phyloP scores from a whole-genome alignment of 2,888 invertebrate genomes.

The Synergus umbraculus region DNA sequence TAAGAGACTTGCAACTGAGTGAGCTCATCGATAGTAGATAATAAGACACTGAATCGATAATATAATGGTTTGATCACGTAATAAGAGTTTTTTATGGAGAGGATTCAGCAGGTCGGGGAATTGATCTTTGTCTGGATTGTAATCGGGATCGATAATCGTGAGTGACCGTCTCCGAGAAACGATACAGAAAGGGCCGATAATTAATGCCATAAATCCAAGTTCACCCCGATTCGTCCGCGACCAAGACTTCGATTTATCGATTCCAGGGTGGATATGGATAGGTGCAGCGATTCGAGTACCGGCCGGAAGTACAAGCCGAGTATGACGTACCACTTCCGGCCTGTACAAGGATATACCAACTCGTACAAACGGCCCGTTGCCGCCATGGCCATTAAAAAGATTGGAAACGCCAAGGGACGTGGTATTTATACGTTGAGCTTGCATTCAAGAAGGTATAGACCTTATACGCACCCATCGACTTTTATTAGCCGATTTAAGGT shows the following conservation, averaged over 20 bases:
- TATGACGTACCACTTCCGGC: constrained; percentile 72
- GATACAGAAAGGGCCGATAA: constrained; percentile 54
- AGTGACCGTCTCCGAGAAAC: constrained; percentile 29
- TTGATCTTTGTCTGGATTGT: constrained; percentile 24
- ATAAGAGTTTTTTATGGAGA: background rate
- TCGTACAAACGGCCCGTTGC: constrained; percentile 53
- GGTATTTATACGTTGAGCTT: constrained; percentile 57
- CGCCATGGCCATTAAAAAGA: constrained; percentile 57
- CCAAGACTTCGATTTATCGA: constrained; percentile 64
- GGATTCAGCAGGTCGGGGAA: constrained; percentile 7
- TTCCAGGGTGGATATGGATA: constrained; percentile 58
- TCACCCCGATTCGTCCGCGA: constrained; percentile 53
- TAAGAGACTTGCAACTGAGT: background rate
- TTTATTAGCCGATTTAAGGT: constrained; percentile 31
- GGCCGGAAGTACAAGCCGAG: constrained; percentile 68
- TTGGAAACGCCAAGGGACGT: constrained; percentile 55
- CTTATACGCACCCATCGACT: constrained; percentile 10
- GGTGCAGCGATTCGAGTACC: constrained; percentile 63
- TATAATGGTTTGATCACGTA: background rate
- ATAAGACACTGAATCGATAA: background rate
- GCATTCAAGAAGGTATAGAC: constrained; percentile 43
- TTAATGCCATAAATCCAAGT: constrained; percentile 65
- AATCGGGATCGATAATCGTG: constrained; percentile 38
- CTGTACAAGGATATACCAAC: constrained; percentile 56
- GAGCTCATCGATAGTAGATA: constrained; percentile 2